These are phyloP conservation scores for Branchinecta sandiegonensis DNA, from an alignment of 2,888 invertebrate genomes.

Conservation along the genomic window DNA sequence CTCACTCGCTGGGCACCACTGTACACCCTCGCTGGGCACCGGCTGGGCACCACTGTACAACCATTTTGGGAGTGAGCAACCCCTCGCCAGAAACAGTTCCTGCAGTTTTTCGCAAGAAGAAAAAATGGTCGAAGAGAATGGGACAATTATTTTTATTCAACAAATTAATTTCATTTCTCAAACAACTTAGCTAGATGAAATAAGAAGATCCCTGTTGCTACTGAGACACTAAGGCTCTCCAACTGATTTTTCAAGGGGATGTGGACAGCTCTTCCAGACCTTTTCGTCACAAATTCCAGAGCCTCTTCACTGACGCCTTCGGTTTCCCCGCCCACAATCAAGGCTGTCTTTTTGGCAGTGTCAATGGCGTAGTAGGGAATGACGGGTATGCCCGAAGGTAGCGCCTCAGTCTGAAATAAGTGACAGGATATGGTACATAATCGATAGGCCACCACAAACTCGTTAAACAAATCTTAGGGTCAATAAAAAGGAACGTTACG, in stretches of 20 bases:
- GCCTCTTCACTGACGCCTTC: slow-evolving; percentile 64
- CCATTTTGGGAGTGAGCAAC: too few relatives aligned
- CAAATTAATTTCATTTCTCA: background rate
- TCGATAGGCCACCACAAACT: background rate
- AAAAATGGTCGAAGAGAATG: too few relatives aligned
- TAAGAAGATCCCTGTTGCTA: slow-evolving; percentile 61
- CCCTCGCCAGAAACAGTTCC: too few relatives aligned
- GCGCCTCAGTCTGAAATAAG: slow-evolving; percentile 12
- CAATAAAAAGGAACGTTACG: too few relatives aligned
- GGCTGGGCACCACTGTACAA: too few relatives aligned
- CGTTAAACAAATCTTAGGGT: too few relatives aligned
- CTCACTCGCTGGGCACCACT: too few relatives aligned
- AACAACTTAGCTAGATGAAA: background rate
- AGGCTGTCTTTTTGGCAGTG: slow-evolving; percentile 42
- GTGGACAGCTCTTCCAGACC: slow-evolving; percentile 50
- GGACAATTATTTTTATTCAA: background rate
- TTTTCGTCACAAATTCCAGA: slow-evolving; percentile 43
- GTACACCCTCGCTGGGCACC: too few relatives aligned
- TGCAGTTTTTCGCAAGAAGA: too few relatives aligned
- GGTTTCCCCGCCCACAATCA: slow-evolving; percentile 79
- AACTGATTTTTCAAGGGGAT: slow-evolving; percentile 61
- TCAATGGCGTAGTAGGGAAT: slow-evolving; percentile 48
- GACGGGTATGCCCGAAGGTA: slow-evolving; percentile 38
- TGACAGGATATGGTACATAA: background rate
- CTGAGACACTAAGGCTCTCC: slow-evolving; percentile 71